These are phyloP conservation scores for Adoxophyes honmai DNA, from an alignment of 1,140 invertebrate genomes.

Conservation along the genomic window DNA sequence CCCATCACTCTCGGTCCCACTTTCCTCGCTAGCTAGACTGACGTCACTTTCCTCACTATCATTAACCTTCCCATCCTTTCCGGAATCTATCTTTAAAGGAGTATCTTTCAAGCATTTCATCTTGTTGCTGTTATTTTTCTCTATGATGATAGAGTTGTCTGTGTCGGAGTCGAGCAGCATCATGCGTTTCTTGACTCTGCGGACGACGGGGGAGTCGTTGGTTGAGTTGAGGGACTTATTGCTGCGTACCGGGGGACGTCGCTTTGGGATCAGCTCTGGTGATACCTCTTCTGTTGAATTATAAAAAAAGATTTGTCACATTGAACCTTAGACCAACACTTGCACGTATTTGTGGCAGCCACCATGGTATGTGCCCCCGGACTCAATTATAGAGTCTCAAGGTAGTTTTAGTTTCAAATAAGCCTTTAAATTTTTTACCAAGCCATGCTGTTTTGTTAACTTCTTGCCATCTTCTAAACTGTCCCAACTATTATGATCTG, in stretches of 20 bases:
- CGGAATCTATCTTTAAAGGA: slow-evolving; percentile 40
- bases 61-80: slow-evolving; percentile 17
- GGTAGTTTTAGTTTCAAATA: too few relatives aligned
- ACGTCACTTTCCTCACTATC: slow-evolving; percentile 23
- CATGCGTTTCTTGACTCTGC: slow-evolving; percentile 53
- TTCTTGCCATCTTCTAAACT: too few relatives aligned
- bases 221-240: slow-evolving; percentile 16
- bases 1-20: slow-evolving; percentile 11
- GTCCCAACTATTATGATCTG: too few relatives aligned
- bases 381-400: too few relatives aligned
- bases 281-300: slow-evolving; percentile 42
- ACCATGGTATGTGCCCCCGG: too few relatives aligned
- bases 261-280: slow-evolving; percentile 50
- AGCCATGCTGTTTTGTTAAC: too few relatives aligned
- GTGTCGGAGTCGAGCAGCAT: slow-evolving; percentile 56
- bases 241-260: slow-evolving; percentile 24
- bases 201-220: slow-evolving; percentile 30
- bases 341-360: too few relatives aligned
- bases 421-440: too few relatives aligned
- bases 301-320: too few relatives aligned
- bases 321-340: too few relatives aligned
- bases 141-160: slow-evolving; percentile 58
- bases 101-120: slow-evolving; percentile 52
- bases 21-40: slow-evolving; percentile 16
- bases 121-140: slow-evolving; percentile 50